phyloP scores from a whole-genome alignment of 2,888 invertebrate species.

The Patella ulyssiponensis region DNA sequence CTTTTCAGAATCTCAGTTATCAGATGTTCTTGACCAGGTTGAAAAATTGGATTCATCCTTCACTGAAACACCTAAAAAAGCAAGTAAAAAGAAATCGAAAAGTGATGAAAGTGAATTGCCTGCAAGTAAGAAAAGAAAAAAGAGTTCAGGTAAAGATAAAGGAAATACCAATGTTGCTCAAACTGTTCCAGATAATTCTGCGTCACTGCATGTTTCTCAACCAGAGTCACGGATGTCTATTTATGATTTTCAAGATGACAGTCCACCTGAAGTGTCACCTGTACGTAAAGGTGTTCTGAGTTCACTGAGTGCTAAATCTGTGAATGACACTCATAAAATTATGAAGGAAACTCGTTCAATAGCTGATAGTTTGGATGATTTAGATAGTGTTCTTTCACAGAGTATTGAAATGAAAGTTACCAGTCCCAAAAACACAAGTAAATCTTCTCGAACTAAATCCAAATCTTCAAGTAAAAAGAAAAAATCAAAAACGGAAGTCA shows the following conservation, averaged over 20 bases:
- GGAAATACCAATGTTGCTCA: not conserved
- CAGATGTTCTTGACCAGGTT: conserved; percentile 67
- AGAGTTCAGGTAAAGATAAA: conserved; percentile 41
- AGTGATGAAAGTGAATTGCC: conserved; percentile 43
- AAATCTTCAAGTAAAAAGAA: conserved; percentile 32
- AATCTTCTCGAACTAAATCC: conserved; percentile 9
- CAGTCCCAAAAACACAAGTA: conserved; percentile 1
- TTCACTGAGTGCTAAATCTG: not conserved
- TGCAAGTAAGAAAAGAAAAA: conserved; percentile 49
- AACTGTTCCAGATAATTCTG: conserved; percentile 21
- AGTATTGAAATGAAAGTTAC: not conserved
- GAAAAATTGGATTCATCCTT: conserved; percentile 52
- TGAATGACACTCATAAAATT: not conserved
- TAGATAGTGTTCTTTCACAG: conserved; percentile 24
- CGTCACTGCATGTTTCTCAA: not conserved
- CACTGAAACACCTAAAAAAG: conserved; percentile 16
- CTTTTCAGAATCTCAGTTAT: conserved; percentile 63
- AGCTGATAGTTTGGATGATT: conserved; percentile 19
- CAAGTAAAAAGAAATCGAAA: conserved; percentile 46
- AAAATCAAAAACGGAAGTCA: conserved; percentile 19
- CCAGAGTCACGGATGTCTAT: conserved; percentile 45
- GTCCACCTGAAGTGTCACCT: conserved; percentile 47
- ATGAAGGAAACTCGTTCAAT: conserved; percentile 15
- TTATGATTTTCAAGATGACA: conserved; percentile 58
- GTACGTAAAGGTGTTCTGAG: not conserved